phyloP scores from a whole-genome alignment of 2,888 invertebrate species.

The Spodoptera picta region DNA sequence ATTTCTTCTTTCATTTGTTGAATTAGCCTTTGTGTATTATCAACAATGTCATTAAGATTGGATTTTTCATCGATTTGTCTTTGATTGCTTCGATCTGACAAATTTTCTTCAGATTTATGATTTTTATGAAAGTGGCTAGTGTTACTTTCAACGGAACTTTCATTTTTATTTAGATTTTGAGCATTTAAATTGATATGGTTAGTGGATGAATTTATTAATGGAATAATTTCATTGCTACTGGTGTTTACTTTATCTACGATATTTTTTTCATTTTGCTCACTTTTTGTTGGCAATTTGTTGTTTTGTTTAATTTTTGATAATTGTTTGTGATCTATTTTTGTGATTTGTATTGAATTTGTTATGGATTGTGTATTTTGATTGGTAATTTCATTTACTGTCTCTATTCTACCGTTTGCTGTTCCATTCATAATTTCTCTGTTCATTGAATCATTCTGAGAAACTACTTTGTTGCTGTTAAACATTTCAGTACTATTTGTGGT shows the following conservation, averaged over 20 bases:
- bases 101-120: conserved; percentile 13
- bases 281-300: conserved; percentile 3
- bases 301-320: conserved; percentile 13
- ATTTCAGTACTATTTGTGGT: conserved; percentile 18
- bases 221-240: not conserved
- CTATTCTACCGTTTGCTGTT: too few relatives aligned
- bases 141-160: conserved; percentile 15
- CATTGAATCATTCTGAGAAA: conserved; percentile 5
- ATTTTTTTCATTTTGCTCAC: conserved; percentile 5
- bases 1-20: conserved; percentile 91
- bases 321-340: conserved; percentile 2
- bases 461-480: conserved; percentile 14
- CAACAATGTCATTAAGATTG: conserved; percentile 87
- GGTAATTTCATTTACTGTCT: not conserved
- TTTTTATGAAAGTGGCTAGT: conserved; percentile 2
- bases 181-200: conserved; percentile 2
- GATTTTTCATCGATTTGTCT: conserved; percentile 68
- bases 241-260: not conserved
- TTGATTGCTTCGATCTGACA: conserved; percentile 5
- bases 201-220: conserved; percentile 4
- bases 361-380: conserved; percentile 3
- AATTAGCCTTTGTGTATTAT: conserved; percentile 89
- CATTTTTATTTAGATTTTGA: conserved; percentile 7
- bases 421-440: not conserved
- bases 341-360: not conserved